Base-by-base conservation (phyloP, 1,140 invertebrate genomes). In the Drosophila carrolli region DNA sequence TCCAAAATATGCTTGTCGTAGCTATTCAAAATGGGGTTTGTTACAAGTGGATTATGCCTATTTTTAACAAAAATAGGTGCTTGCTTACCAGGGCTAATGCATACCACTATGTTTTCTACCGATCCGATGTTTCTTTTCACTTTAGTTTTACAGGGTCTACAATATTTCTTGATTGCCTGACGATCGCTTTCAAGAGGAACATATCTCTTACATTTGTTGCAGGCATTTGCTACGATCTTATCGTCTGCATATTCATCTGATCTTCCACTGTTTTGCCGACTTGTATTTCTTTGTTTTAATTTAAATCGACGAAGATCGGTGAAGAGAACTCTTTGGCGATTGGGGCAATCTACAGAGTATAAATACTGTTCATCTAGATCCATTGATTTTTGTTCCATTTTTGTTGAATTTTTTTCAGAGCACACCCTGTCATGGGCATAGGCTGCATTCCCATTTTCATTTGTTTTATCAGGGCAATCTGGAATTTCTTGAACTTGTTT, bases 1-100 rank as follows among this genome's bases (percentile, higher is more conserved):
- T 43, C 4, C 23, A 77, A 56, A 8, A 75, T 53, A 53, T 70
- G 11, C 6, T 19, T 68, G 0, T 77, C 75, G 19, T 75, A 68
- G 56, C 74, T 68, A n/a, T 46, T 76, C 0, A 67, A n/a, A 29
- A 2, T 7, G 3, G 37, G 14, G n/a, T 11, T 6, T 0, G 5
- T 55, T 5, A 40, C 9, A 27, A 27, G 29, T 3, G 35, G 53
- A 43, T 58, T 65, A n/a, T 23, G 6, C 6, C 61, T 27, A 10
- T 38, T 38, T 35, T 35, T 32, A 4, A 6, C 11, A 37, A 9
- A 27, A 44, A 35, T 37, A 8, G 19, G n/a, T 43, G 60, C 13
- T 5, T 14, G 16, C 5, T 6, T 13, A n/a, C 9, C 13, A 29
- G 54, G 38, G 0, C 23, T 27, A 1, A 27, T 23, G 11, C 40